phyloP scores from a whole-genome alignment of 1,140 invertebrate species.

The Maconellicoccus hirsutus region DNA sequence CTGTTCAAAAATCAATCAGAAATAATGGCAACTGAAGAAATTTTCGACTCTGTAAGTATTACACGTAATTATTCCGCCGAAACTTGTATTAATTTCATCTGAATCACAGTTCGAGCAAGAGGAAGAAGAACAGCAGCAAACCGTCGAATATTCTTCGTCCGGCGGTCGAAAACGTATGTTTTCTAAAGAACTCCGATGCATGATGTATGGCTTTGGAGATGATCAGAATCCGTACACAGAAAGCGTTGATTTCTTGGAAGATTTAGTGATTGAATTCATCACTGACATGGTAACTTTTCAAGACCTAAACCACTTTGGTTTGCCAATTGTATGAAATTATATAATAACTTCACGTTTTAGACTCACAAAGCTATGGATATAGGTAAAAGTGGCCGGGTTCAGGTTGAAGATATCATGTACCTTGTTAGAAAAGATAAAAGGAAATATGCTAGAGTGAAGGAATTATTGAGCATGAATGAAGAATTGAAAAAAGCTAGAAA shows the following conservation, averaged over 20 bases:
- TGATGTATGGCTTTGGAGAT: constrained; percentile 99
- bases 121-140: constrained; percentile 53
- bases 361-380: constrained; percentile 89
- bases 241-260: constrained; percentile 94
- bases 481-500: constrained; percentile 97
- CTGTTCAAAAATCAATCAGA: neutral
- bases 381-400: constrained; percentile 82
- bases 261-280: constrained; percentile 96
- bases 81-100: neutral
- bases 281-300: constrained; percentile 68
- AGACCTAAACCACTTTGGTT: too few species aligned
- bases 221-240: constrained; percentile 98
- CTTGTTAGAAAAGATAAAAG: constrained; percentile 92
- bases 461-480: constrained; percentile 97
- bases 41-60: constrained; percentile 10
- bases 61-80: neutral
- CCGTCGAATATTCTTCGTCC: constrained; percentile 47
- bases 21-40: constrained; percentile 1
- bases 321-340: too few species aligned
- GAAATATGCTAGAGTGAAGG: constrained; percentile 96
- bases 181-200: constrained; percentile 85
- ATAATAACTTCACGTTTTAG: constrained; percentile 39
- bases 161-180: constrained; percentile 71
- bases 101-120: constrained; percentile 30
- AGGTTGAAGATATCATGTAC: constrained; percentile 97